These are phyloP conservation scores for Ophioninae sp. DNA, from an alignment of 2,888 invertebrate genomes.

Conservation along the genomic window DNA sequence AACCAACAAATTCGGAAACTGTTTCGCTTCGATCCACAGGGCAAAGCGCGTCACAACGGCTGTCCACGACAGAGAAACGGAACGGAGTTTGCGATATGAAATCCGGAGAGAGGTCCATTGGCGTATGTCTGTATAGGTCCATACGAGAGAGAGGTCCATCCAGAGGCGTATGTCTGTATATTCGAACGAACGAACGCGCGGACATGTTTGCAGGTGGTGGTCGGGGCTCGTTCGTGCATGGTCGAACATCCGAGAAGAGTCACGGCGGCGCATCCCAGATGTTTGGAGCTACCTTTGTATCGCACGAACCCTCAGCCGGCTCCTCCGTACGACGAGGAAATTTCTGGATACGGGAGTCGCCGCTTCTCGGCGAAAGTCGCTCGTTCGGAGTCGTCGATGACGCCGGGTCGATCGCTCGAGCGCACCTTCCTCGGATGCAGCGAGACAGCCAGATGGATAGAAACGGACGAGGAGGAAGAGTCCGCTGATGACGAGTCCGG, in stretches of 20 bases:
- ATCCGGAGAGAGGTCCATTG: slow-evolving; percentile 56
- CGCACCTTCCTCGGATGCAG: slow-evolving; percentile 48
- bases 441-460: background rate
- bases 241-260: slow-evolving; percentile 49
- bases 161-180: slow-evolving; percentile 12
- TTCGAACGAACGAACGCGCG: slow-evolving; percentile 19
- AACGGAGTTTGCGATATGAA: slow-evolving; percentile 58
- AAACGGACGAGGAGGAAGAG: background rate
- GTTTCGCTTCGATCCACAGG: slow-evolving; percentile 42
- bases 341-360: slow-evolving; percentile 54
- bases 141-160: slow-evolving; percentile 6
- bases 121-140: too few relatives aligned
- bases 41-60: slow-evolving; percentile 42
- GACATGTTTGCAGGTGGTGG: slow-evolving; percentile 30
- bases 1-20: slow-evolving; percentile 49
- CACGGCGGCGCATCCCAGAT: slow-evolving; percentile 8
- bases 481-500: slow-evolving; percentile 9
- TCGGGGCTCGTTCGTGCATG: slow-evolving; percentile 37
- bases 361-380: slow-evolving; percentile 61
- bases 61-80: slow-evolving; percentile 59
- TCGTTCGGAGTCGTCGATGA: slow-evolving; percentile 53
- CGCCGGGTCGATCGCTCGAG: slow-evolving; percentile 51
- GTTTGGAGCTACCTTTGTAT: slow-evolving; percentile 15
- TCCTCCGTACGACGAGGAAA: slow-evolving; percentile 50
- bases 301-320: slow-evolving; percentile 37